Evolutionary conservation across 2,888 invertebrate species (phyloP).

Genomic region (Pachymerium ferrugineum): DNA sequence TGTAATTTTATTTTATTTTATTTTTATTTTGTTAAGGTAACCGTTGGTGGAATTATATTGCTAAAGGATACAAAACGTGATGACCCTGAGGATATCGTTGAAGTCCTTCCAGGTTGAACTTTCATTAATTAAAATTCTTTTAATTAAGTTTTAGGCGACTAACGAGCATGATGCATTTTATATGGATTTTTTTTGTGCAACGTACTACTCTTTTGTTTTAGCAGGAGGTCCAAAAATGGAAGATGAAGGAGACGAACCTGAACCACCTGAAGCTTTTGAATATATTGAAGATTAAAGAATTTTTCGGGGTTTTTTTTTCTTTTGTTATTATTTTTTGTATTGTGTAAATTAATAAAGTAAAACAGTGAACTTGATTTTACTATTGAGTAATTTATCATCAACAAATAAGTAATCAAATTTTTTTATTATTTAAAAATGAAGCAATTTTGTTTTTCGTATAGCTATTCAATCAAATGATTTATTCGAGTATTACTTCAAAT

Average conservation of each 20-base stretch:
- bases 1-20: conserved; percentile 19
- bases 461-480: too few relatives aligned
- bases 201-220: conserved; percentile 30
- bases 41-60: conserved; percentile 94
- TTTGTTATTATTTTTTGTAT: not conserved
- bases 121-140: not conserved
- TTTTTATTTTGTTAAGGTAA: conserved; percentile 48
- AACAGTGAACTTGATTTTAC: too few relatives aligned
- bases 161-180: not conserved
- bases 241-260: conserved; percentile 93
- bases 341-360: not conserved
- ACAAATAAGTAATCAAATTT: too few relatives aligned
- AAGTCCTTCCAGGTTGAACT: conserved; percentile 68
- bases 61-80: conserved; percentile 72
- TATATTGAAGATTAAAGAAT: conserved; percentile 64
- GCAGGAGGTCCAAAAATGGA: conserved; percentile 49
- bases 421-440: too few relatives aligned
- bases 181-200: not conserved
- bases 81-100: conserved; percentile 77
- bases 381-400: too few relatives aligned
- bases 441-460: too few relatives aligned
- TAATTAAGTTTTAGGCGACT: not conserved
- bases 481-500: too few relatives aligned
- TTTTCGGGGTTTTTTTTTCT: not conserved
- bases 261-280: conserved; percentile 96